Evolutionary conservation across 1,140 invertebrate species (phyloP).

Genomic region (Atta cephalotes): DNA sequence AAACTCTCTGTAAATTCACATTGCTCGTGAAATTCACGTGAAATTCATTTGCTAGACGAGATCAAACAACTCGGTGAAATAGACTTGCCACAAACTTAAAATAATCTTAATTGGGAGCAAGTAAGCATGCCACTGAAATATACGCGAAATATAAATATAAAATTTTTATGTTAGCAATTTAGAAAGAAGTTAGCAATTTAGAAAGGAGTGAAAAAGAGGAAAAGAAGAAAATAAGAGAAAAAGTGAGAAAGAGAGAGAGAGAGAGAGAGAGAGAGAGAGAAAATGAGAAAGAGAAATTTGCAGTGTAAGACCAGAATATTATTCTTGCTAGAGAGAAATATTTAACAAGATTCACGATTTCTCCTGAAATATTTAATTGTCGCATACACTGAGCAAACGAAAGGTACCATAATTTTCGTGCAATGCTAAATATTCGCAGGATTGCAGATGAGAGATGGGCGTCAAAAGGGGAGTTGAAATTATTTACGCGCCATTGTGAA

Average conservation of each 20-base stretch:
- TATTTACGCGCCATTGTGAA: conserved; percentile 37
- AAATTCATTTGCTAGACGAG: background rate
- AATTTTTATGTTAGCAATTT: background rate
- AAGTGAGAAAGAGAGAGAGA: background rate
- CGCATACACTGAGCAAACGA: conserved; percentile 17
- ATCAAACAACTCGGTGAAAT: conserved; percentile 32
- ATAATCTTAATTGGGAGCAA: conserved; percentile 17
- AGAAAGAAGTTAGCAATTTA: background rate
- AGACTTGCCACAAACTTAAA: background rate
- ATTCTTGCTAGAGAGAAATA: background rate
- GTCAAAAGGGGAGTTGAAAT: conserved; percentile 19
- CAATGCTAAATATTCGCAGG: conserved; percentile 36
- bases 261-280: background rate
- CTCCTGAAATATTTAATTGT: conserved; percentile 47
- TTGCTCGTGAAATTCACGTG: background rate
- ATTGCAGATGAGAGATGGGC: conserved; percentile 3
- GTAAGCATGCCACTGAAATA: background rate
- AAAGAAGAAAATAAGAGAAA: background rate
- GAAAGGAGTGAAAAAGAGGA: background rate
- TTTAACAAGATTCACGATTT: background rate
- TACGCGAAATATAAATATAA: background rate
- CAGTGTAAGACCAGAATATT: background rate
- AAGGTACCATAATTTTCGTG: conserved; percentile 20
- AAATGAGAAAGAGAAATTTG: background rate
- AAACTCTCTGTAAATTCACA: conserved; percentile 1